Evolutionary conservation across 2,888 invertebrate species (phyloP), one percentile per base, ranked within the genome.

Genomic region (Epinotia brunnichana): DNA sequence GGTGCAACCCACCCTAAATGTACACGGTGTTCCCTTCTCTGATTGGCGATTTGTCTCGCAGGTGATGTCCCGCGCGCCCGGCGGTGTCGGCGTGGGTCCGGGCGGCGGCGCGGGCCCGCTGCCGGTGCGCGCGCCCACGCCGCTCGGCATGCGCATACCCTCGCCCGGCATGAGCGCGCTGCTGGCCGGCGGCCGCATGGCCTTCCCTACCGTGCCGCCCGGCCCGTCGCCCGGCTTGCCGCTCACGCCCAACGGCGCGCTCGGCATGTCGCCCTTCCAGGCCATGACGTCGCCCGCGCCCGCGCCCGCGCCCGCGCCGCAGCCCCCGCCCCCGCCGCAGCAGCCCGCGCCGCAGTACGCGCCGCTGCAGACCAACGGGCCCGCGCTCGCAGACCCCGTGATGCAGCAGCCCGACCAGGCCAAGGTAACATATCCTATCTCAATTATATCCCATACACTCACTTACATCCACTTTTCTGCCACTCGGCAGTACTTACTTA

Each of bases 151-250:
- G 89, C 94, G 96, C 29, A 95, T 96, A 79, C 96, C 95, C 75
- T 96, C 96, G 24, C 96, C 96, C 3, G 95, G 95, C 66, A 94
- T 95, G 90, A 82, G 83, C 41, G 83, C 85, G 69, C 90, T 90
- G 3, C 87, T 90, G 86, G 85, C 90, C 75, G 79, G 89, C 86
- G 77, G 92, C 81, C 83, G 94, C 85, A 83, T 90, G 87, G 82
- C 93, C 74, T 92, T 93, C 81, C 95, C 64, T 95, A 95, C 80
- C 94, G 96, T 54, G 96, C 95, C 96, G 53, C 96, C 97, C 0
- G 97, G 96, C 7, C 97, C 96, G 5, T 96, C 96, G 87, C 97
- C 97, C 7, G 96, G 96, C 69, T 87, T 90, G 89, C 91, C 95
- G 61, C 90, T 87, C 35, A 92, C 94, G 53, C 94, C 94, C 2